phyloP scores from a whole-genome alignment of 30 jellyfish, hydroid and myxozoan species.

The Clytia hemisphaerica region DNA sequence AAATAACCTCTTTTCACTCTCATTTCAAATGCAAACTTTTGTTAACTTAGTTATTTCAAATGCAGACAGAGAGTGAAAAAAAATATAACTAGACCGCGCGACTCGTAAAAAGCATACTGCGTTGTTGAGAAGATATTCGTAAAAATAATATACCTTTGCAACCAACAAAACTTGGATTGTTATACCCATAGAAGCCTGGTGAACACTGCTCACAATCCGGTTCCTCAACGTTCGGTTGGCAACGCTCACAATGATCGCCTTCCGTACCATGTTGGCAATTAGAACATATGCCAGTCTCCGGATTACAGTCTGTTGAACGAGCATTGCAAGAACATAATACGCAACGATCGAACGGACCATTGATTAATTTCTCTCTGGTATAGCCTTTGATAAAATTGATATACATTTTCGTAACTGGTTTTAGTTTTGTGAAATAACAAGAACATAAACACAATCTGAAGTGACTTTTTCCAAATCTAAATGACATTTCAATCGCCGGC shows the following conservation, averaged over 20 bases:
- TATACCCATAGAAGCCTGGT: conserved; percentile 56
- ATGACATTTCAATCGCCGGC: no score
- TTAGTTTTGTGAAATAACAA: no score
- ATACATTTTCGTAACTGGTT: not conserved
- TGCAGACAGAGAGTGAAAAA: no score
- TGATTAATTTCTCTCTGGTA: conserved; percentile 39
- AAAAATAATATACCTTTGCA: conserved; percentile 43
- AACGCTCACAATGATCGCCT: conserved; percentile 63
- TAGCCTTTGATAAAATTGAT: conserved; percentile 44
- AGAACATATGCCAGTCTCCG: conserved; percentile 56
- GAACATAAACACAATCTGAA: no score
- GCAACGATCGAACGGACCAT: conserved; percentile 42
- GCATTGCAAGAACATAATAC: conserved; percentile 59
- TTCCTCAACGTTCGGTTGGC: conserved; percentile 57
- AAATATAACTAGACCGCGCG: no score
- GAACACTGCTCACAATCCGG: conserved; percentile 60
- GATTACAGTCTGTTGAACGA: conserved; percentile 59
- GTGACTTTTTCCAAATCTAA: no score
- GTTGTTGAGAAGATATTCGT: not conserved
- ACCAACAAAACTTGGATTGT: conserved; percentile 47
- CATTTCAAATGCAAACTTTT: no score
- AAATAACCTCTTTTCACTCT: no score
- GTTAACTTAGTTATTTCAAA: no score
- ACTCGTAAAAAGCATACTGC: not conserved
- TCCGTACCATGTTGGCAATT: conserved; percentile 62